Base-by-base conservation (phyloP, 2,888 invertebrate species). In the Leptinotarsa tumamoca region DNA sequence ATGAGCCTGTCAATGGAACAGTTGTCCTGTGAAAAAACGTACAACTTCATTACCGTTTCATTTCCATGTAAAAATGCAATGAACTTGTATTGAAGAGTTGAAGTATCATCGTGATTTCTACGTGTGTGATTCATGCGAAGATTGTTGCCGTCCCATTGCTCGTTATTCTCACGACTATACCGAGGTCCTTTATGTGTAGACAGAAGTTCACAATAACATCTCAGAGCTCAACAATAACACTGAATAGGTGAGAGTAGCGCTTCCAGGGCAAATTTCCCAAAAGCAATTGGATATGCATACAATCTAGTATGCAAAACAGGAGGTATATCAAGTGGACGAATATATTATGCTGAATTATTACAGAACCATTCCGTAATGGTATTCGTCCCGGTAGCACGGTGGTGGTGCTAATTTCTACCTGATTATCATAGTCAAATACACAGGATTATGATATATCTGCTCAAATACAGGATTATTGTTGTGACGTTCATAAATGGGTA, bases 141-240 rank as follows among this genome's bases (percentile, higher is more conserved):
- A 43, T 43, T 10, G 10, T 43, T 43, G 7, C 13, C 43, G 43
- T 43, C 43, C 43, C 43, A 43, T 43, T 3, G 43, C 43, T 43
- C 43, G 43, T 43, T 43, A 33, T 33, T 33, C 33, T 33, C 33
- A 33, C 0, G 33, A 33, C 33, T 1, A 33, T 33, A 33, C 33
- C 43, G 43, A 43, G 18, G 18, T 54, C 54, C 18, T 7, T 18
- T 54, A 10, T 54, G 17, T 54, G 54, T n/a, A 10, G 54, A n/a
- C 54, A 54, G n/a, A 7, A 54, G 54, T 54, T 17, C 54, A 54
- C 18, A 54, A 54, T 54, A 54, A 54, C 54, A 54, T 54, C 54
- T 54, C 13, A 54, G 54, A 18, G 54, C 13, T 18, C 54, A 54
- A 54, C 54, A 54, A n/a, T 54, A 54, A 54, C 13, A 54, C 18